These are phyloP conservation scores for Lysandra bellargus DNA, from an alignment of 2,888 invertebrate species.

Conservation along the genomic window DNA sequence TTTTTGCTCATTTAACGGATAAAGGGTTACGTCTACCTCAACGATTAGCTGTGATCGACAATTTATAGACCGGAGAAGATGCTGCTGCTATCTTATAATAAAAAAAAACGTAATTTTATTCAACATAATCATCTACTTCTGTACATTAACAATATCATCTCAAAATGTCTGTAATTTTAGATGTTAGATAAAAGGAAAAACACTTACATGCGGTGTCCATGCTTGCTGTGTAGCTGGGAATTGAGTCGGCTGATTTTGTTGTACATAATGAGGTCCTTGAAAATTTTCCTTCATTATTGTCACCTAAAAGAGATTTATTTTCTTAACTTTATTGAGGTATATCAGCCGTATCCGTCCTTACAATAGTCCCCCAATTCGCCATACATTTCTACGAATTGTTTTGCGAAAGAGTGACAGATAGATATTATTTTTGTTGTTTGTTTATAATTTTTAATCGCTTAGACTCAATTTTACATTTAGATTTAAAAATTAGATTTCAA, in stretches of 20 bases:
- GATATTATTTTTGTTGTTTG: too few species aligned
- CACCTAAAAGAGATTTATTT: neutral
- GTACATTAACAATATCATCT: neutral
- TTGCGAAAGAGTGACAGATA: too few species aligned
- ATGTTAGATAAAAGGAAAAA: neutral
- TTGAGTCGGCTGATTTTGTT: neutral
- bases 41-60: too few species aligned
- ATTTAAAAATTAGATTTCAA: too few species aligned
- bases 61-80: too few species aligned
- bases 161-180: neutral
- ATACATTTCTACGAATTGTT: too few species aligned
- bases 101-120: neutral
- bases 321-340: neutral
- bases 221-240: neutral
- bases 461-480: too few species aligned
- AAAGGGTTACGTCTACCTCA: too few species aligned
- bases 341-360: neutral
- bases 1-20: too few species aligned
- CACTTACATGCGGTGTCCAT: neutral
- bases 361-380: too few species aligned
- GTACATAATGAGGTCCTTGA: conserved; percentile 2
- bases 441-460: too few species aligned
- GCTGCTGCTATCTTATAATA: too few species aligned
- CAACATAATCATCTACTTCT: neutral
- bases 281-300: conserved; percentile 10